Percentiles rank a stretch among this genome's conserved stretches.
These are phyloP conservation scores for Anastrepha ludens DNA, from an alignment of 1,140 invertebrate species.

Conservation along the genomic window DNA sequence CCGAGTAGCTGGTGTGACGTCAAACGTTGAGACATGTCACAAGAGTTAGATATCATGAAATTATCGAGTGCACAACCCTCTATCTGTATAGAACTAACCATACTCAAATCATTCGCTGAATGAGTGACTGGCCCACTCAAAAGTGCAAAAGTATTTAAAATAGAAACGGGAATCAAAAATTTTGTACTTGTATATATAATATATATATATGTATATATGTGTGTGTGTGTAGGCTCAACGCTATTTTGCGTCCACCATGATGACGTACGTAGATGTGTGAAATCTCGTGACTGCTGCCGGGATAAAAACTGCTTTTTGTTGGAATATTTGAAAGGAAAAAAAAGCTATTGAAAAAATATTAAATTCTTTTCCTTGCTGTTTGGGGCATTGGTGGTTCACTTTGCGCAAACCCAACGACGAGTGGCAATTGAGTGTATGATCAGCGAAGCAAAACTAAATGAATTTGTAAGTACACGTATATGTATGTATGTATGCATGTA, in stretches of 20 bases:
- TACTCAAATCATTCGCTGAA: conserved; percentile 9
- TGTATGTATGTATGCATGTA: not conserved
- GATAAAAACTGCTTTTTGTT: not conserved
- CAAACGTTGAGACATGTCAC: not conserved
- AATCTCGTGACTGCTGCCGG: not conserved
- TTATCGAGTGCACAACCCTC: not conserved
- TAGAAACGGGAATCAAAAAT: not conserved
- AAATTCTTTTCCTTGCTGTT: not conserved
- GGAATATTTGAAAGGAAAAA: not conserved
- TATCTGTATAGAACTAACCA: conserved; percentile 1
- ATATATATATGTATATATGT: not conserved
- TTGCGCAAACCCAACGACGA: not conserved
- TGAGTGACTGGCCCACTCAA: conserved; percentile 8
- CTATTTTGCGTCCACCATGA: not conserved
- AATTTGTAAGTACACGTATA: not conserved
- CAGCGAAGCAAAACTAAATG: not conserved
- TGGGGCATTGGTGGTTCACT: not conserved
- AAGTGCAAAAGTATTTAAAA: not conserved
- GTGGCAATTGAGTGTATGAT: not conserved
- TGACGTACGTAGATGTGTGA: not conserved
- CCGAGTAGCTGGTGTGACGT: not conserved
- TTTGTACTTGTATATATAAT: not conserved
- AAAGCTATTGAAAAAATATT: conserved; percentile 1
- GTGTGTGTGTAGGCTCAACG: not conserved
- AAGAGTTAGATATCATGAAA: conserved; percentile 6